Percentiles rank a stretch among this genome's conserved stretches.
Conservation (phyloP, 2,113 vertebrate genomes). For the Cygnus atratus region DNA sequence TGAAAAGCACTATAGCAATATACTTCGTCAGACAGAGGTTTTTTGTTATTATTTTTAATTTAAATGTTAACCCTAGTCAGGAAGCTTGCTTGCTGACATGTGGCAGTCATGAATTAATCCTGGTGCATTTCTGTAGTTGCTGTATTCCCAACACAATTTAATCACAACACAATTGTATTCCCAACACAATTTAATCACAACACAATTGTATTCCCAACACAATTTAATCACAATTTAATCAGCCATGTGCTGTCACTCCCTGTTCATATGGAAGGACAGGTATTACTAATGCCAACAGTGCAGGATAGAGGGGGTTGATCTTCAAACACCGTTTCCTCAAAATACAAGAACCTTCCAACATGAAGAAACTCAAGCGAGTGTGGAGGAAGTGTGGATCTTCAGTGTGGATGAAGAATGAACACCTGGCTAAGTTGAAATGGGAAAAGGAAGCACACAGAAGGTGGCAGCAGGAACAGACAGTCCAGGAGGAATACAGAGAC, state of each 20-base stretch:
- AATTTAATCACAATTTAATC: too few relatives aligned
- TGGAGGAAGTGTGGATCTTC: too few relatives aligned
- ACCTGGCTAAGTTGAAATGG: neutral
- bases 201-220: neutral
- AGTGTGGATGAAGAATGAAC: neutral
- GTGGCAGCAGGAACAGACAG: neutral
- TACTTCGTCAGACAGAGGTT: neutral
- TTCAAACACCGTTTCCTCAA: neutral
- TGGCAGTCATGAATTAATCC: neutral
- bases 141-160: neutral
- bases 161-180: neutral
- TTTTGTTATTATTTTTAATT: neutral
- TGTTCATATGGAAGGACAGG: accelerated
- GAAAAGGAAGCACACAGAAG: neutral
- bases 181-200: accelerated
- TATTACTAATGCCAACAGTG: neutral
- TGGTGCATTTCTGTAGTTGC: neutral
- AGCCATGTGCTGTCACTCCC: neutral
- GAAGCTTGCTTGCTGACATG: neutral
- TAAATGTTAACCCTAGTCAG: neutral
- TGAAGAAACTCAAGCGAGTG: neutral
- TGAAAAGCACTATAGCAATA: neutral
- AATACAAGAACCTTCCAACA: neutral
- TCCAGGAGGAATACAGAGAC: neutral
- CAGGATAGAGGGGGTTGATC: neutral